Percentiles rank a stretch among this genome's conserved stretches.
Evolutionary conservation across 2,888 invertebrate genomes (phyloP).

Genomic region (Eutolmus rufibarbis): DNA sequence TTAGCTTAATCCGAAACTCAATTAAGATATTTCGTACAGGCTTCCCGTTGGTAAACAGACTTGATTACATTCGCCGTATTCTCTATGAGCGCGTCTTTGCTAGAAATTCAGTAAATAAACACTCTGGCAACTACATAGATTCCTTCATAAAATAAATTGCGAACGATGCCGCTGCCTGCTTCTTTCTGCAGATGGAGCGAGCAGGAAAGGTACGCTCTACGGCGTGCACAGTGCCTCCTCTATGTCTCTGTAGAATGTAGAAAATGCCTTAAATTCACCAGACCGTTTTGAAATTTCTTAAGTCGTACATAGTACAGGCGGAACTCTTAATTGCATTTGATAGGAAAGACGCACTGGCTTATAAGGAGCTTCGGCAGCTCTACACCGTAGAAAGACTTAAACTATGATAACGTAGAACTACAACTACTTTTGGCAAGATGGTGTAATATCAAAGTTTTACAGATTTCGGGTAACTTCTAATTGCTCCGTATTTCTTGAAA

Average conservation of each 20-base stretch:
- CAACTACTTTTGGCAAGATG: not conserved
- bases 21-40: not conserved
- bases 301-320: not conserved
- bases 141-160: not conserved
- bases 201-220: not conserved
- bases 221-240: not conserved
- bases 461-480: not conserved
- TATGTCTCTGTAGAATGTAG: not conserved
- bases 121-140: not conserved
- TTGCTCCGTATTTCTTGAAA: not conserved
- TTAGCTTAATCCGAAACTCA: not conserved
- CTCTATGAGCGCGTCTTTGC: not conserved
- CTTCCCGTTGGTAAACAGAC: not conserved
- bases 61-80: not conserved
- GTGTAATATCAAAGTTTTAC: not conserved
- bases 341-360: not conserved
- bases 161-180: not conserved
- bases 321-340: not conserved
- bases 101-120: not conserved
- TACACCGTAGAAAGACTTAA: not conserved
- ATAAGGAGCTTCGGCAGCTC: not conserved
- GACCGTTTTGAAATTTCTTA: not conserved
- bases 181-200: not conserved
- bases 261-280: not conserved
- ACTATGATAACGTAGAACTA: not conserved